Conservation (phyloP, 2,888 invertebrate genomes). For the Athalia circularis region DNA sequence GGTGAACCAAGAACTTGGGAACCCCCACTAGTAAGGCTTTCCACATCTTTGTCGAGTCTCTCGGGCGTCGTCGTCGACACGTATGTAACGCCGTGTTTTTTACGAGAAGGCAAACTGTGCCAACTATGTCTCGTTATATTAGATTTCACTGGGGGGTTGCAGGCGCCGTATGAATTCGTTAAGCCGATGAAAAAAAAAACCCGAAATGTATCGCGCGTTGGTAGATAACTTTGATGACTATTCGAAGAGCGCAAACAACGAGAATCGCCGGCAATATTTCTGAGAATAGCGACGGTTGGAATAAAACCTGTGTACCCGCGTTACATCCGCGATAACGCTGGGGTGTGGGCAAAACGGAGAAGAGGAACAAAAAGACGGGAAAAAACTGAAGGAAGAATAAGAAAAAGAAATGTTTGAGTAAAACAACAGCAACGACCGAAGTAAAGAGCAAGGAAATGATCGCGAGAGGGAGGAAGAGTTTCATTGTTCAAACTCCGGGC, state of each 20-base stretch:
- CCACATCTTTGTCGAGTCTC: conserved; percentile 56
- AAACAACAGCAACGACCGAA: not conserved
- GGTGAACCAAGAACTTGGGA: conserved; percentile 1
- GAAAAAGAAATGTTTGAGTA: conserved; percentile 7
- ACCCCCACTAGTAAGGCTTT: conserved; percentile 17
- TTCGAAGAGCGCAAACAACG: not conserved
- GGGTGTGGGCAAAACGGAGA: not conserved
- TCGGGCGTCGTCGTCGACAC: conserved; percentile 59
- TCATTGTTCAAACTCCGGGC: conserved; percentile 33
- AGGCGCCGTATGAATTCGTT: conserved; percentile 71
- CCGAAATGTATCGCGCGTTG: not conserved
- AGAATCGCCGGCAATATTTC: not conserved
- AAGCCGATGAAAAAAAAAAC: not conserved
- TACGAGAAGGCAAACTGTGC: conserved; percentile 70
- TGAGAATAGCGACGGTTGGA: not conserved
- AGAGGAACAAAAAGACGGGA: not conserved
- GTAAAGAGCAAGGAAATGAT: conserved; percentile 33
- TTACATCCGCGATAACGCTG: not conserved
- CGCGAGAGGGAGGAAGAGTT: conserved; percentile 25
- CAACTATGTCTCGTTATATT: conserved; percentile 72
- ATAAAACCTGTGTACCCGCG: not conserved
- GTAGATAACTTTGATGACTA: not conserved
- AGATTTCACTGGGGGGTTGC: conserved; percentile 67
- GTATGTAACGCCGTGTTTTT: conserved; percentile 61
- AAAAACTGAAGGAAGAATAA: not conserved